Evolutionary conservation across 2,113 vertebrate genomes (phyloP).

Genomic region (Dryoscopus gambensis): DNA sequence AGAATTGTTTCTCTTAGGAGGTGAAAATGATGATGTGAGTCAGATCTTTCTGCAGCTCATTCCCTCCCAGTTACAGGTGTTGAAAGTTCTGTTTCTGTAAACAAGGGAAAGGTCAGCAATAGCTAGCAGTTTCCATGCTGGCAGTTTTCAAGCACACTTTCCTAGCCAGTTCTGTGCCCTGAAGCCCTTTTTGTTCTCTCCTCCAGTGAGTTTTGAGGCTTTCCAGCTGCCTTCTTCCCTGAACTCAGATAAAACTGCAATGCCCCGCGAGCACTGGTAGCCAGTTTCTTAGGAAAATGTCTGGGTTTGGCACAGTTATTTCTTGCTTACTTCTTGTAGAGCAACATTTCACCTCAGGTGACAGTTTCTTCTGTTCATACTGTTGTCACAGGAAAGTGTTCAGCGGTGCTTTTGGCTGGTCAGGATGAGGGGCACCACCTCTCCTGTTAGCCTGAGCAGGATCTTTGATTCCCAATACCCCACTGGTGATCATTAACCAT

Average conservation of each 20-base stretch:
- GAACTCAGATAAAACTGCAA: background rate
- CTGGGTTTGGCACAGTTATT: background rate
- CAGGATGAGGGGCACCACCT: background rate
- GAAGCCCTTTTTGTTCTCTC: background rate
- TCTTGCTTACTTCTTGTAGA: background rate
- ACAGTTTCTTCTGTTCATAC: accelerated
- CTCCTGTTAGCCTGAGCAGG: background rate
- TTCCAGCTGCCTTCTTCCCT: background rate
- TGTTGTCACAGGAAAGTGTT: background rate
- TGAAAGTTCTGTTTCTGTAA: background rate
- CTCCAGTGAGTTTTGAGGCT: background rate
- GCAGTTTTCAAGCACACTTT: background rate
- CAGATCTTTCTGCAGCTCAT: background rate
- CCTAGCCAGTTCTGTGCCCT: background rate
- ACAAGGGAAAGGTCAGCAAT: background rate
- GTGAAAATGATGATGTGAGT: background rate
- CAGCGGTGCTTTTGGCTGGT: background rate
- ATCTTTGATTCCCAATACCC: background rate
- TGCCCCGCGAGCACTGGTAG: background rate
- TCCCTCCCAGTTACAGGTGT: conserved; percentile 7
- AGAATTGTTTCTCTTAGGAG: background rate
- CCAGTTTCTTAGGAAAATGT: background rate
- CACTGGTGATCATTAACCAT: background rate
- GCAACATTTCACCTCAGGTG: background rate
- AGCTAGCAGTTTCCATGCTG: background rate